Base-by-base conservation (phyloP, 2,888 invertebrate genomes). In the Cheilosia urbana region DNA sequence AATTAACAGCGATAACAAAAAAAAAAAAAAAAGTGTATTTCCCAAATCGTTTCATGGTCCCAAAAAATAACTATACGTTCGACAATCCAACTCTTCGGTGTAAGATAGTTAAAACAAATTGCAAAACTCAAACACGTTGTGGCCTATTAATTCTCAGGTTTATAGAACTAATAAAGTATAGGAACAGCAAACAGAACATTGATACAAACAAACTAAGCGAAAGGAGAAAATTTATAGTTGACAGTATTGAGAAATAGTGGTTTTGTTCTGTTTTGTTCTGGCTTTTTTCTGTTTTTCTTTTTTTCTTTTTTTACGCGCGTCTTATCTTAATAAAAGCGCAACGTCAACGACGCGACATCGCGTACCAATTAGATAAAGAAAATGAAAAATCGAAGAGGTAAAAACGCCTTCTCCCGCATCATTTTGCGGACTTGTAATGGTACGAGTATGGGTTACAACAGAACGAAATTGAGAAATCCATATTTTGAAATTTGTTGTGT, bases 311-410 rank as follows among this genome's bases (percentile, higher is more conserved):
- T 30, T 55, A 24, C 13, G 11, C 11, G 2, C 19, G 51, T 55
- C 55, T 55, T 55, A 55, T 55, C 55, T 55, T n/a, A 17, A 5
- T n/a, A 30, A 7, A 30, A 55, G 17, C 3, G 17, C 2, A 55
- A 30, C 34, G 11, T 11, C 15, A 1, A 30, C 30, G n/a, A n/a
- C n/a, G 21, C 27, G 24, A 47, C 30, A 42, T 72, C 53, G 72
- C 72, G 79, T 79, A 79, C 72, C 30, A 73, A 34, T 73, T 73
- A 80, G 79, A 80, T 80, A 80, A 73, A 66, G 60, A 80, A 66
- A 73, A 45, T 24, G 42, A 42, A 42, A 63, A 55, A 71, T 34
- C 40, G 58, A 78, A 69, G 57, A 34, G 69, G 47, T 27, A 49
- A 24, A 49, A 49, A 69, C 69, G 68, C 69, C 47, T 63, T 78